Evolutionary conservation across 2,888 invertebrate species (phyloP).

Genomic region (Herminia tarsipennalis): DNA sequence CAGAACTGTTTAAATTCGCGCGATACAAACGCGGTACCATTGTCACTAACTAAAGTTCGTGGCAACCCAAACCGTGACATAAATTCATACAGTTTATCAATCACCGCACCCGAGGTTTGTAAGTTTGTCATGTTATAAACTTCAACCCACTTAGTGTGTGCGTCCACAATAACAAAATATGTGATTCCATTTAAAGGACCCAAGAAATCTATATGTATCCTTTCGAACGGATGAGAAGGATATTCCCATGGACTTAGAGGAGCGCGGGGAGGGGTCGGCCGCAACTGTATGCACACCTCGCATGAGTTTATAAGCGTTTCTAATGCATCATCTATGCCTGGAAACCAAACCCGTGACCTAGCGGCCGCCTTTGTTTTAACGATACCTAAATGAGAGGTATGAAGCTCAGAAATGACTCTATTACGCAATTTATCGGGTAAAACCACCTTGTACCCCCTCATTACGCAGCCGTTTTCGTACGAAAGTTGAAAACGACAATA

Average conservation of each 20-base stretch:
- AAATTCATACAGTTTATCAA: constrained; percentile 3
- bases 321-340: not conserved
- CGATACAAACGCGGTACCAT: constrained; percentile 14
- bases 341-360: constrained; percentile 1
- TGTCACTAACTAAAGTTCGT: constrained; percentile 14
- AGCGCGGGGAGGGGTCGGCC: not conserved
- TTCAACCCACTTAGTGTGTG: constrained; percentile 7
- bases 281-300: not conserved
- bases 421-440: not conserved
- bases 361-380: not conserved
- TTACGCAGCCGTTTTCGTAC: too few species aligned
- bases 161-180: constrained; percentile 3
- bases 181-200: not conserved
- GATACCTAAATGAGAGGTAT: constrained; percentile 5
- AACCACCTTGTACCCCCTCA: constrained; percentile 6
- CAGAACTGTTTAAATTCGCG: constrained; percentile 12
- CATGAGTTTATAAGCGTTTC: not conserved
- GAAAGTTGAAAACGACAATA: too few species aligned
- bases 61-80: constrained; percentile 11
- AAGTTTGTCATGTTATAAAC: too few species aligned
- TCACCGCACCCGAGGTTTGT: not conserved
- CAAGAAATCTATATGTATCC: constrained; percentile 7
- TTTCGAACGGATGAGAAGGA: not conserved
- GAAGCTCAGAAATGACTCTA: not conserved
- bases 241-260: constrained; percentile 1